Conservation (phyloP, 2,113 vertebrate species). For the Telmatochromis sp. region DNA sequence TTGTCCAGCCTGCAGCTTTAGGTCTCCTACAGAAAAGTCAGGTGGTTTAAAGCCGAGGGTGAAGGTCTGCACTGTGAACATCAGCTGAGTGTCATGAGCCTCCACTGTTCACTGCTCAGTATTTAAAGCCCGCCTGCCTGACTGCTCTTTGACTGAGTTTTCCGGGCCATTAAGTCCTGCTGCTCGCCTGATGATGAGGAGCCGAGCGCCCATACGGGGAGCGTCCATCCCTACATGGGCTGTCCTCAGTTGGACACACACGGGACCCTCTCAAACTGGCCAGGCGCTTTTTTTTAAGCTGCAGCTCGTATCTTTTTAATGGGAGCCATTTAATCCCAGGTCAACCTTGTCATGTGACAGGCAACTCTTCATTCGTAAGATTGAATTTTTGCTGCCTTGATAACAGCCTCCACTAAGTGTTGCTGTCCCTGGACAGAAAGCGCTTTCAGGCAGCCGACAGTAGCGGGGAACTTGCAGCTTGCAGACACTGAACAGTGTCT, state of each 20-base stretch:
- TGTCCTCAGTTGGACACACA: constrained; percentile 34
- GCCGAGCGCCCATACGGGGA: constrained; percentile 22
- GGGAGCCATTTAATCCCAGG: constrained; percentile 42
- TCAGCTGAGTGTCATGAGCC: constrained; percentile 27
- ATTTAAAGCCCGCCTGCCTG: constrained; percentile 42
- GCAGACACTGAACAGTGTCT: not conserved
- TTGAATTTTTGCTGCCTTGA: constrained; percentile 19
- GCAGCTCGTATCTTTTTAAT: constrained; percentile 64
- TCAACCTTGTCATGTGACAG: constrained; percentile 61
- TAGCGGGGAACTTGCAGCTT: not conserved
- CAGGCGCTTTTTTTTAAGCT: constrained; percentile 34
- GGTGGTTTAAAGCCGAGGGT: not conserved
- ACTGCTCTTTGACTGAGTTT: constrained; percentile 65
- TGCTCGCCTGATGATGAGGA: constrained; percentile 60
- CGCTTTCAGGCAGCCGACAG: not conserved
- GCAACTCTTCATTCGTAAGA: constrained; percentile 33
- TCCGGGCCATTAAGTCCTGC: constrained; percentile 72
- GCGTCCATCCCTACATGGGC: constrained; percentile 20
- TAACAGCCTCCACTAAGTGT: constrained; percentile 9
- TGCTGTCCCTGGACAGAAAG: not conserved
- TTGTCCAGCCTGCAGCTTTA: fast-evolving
- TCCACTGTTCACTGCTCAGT: constrained; percentile 24
- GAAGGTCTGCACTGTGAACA: constrained; percentile 37
- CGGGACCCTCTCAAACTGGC: constrained; percentile 15
- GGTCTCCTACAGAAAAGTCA: not conserved